phyloP scores from a whole-genome alignment of 2,888 invertebrate genomes.

The Perithous albicinctus region DNA sequence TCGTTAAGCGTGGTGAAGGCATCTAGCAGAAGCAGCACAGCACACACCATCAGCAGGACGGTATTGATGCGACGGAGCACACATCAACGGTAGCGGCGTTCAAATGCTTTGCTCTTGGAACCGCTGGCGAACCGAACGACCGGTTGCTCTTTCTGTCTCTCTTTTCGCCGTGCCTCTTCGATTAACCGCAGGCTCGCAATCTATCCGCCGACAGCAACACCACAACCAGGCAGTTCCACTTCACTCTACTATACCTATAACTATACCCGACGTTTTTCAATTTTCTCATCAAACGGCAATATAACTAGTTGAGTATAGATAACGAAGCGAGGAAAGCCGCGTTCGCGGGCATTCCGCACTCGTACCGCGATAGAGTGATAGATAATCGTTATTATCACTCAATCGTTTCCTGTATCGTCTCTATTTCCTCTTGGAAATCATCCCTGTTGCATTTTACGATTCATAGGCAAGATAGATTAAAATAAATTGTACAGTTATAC shows the following conservation, averaged over 20 bases:
- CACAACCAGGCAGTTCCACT: conserved; percentile 9
- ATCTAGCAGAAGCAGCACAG: conserved; percentile 4
- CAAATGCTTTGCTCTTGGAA: conserved; percentile 7
- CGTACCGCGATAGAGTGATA: conserved; percentile 48
- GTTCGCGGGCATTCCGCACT: conserved; percentile 5
- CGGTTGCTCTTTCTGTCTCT: conserved; percentile 50
- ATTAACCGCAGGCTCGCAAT: conserved; percentile 46
- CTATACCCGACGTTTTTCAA: conserved; percentile 42
- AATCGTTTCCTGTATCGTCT: conserved; percentile 39
- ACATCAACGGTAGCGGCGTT: conserved; percentile 7
- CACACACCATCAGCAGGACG: conserved; percentile 9
- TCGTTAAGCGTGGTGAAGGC: conserved; percentile 69
- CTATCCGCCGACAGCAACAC: conserved; percentile 39
- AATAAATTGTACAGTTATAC: neutral
- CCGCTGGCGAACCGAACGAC: conserved; percentile 34
- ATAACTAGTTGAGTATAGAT: conserved; percentile 32
- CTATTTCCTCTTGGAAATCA: neutral
- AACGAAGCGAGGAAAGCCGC: conserved; percentile 38
- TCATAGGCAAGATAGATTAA: neutral
- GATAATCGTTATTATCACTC: conserved; percentile 57
- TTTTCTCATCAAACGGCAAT: conserved; percentile 53
- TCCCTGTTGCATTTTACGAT: neutral
- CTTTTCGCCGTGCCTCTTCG: conserved; percentile 40
- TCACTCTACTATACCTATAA: neutral
- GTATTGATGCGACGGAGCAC: conserved; percentile 1